Evolutionary conservation across 2,888 invertebrate genomes (phyloP).

Genomic region (Eupeodes luniger): DNA sequence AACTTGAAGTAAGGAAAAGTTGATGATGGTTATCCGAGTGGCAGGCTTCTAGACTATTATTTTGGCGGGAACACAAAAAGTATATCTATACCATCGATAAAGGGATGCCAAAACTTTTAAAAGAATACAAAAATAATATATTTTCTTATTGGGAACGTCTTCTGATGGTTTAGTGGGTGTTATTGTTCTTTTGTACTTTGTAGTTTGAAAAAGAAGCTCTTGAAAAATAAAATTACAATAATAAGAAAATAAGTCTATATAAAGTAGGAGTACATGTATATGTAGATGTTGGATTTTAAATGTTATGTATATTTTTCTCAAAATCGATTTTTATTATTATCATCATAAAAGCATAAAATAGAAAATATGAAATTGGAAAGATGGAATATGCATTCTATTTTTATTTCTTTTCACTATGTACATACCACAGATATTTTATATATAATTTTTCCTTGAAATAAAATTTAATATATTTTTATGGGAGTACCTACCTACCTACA

Average conservation of each 20-base stretch:
- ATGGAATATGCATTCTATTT: neutral
- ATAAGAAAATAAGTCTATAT: neutral
- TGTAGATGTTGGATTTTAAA: neutral
- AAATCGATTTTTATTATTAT: constrained; percentile 13
- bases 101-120: constrained; percentile 1
- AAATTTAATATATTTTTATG: neutral
- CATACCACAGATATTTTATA: neutral
- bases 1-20: neutral
- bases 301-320: constrained; percentile 5
- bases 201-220: neutral
- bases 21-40: neutral
- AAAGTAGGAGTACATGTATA: neutral
- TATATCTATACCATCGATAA: too few relatives aligned
- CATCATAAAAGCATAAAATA: neutral
- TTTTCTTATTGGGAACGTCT: neutral
- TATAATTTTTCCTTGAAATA: neutral
- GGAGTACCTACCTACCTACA: neutral
- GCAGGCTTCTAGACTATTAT: neutral
- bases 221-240: neutral
- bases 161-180: neutral
- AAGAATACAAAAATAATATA: constrained; percentile 5
- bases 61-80: neutral
- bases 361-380: neutral
- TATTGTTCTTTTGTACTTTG: neutral
- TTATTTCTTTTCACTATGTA: too few relatives aligned